Evolutionary conservation across 2,113 vertebrate genomes (phyloP).

Genomic region (Ifrita kowaldi): DNA sequence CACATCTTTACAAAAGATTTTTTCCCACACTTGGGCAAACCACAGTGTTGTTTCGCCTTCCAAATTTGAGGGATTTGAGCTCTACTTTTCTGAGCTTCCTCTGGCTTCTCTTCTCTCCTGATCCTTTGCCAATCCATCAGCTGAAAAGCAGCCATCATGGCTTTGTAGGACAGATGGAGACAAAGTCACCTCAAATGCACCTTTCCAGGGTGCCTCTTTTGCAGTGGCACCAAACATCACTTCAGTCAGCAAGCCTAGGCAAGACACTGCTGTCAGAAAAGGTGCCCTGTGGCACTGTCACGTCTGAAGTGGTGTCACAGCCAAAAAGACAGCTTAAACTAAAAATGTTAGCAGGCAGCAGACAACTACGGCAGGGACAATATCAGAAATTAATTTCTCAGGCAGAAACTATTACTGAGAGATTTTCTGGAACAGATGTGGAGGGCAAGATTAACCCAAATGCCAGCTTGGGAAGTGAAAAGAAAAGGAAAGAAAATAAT

Average conservation of each 20-base stretch:
- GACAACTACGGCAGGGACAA: not conserved
- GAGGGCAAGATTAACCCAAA: not conserved
- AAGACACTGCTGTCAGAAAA: not conserved
- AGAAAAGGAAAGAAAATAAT: not conserved
- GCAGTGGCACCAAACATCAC: not conserved
- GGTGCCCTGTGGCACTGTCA: not conserved
- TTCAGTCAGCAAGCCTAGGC: not conserved
- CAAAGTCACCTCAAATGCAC: not conserved
- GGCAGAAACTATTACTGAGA: not conserved
- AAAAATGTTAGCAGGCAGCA: not conserved
- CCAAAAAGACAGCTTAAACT: not conserved
- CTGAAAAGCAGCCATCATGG: not conserved
- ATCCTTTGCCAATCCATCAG: not conserved
- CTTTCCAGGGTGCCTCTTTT: not conserved
- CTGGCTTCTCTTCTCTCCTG: not conserved
- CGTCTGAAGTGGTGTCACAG: accelerated
- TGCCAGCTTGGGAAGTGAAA: not conserved
- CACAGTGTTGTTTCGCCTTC: not conserved
- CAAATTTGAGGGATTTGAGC: not conserved
- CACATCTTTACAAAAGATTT: not conserved
- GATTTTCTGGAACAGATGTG: not conserved
- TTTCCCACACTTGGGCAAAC: not conserved
- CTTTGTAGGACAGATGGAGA: not conserved
- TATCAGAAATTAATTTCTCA: not conserved
- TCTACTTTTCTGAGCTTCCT: not conserved